These are phyloP conservation scores for Peromyscus nudipes DNA, from an alignment of 2,797 vertebrate genomes.

Conservation along the genomic window DNA sequence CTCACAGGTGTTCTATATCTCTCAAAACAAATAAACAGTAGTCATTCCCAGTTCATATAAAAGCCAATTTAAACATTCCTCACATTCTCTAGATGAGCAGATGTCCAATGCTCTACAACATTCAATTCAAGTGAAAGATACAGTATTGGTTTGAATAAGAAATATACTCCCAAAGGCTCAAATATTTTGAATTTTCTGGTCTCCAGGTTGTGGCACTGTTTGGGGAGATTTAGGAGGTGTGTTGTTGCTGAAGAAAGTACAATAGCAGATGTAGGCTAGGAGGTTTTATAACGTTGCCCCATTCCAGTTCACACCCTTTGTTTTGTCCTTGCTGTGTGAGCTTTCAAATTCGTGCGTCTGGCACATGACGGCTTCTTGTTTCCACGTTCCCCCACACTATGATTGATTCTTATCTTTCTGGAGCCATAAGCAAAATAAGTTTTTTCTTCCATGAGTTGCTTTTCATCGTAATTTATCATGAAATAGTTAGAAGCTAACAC, in stretches of 20 bases:
- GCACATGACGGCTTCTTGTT: neutral
- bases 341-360: neutral
- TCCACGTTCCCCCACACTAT: neutral
- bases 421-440: neutral
- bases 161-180: neutral
- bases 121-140: conserved; percentile 22
- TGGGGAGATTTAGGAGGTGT: neutral
- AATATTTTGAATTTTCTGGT: neutral
- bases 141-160: neutral
- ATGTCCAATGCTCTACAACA: neutral
- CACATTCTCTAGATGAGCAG: neutral
- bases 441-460: neutral
- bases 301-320: neutral
- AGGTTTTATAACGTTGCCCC: neutral
- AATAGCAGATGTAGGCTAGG: no score
- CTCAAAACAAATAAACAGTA: neutral
- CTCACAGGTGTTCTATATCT: conserved; percentile 9
- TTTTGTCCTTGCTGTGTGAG: neutral
- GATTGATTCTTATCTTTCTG: neutral
- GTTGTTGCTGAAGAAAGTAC: neutral
- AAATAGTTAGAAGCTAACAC: neutral
- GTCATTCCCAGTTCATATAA: conserved; percentile 31
- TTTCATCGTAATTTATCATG: neutral
- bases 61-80: neutral
- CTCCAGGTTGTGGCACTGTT: neutral